Evolutionary conservation across 1,140 invertebrate genomes (phyloP).

Genomic region (Vanessa atalanta): DNA sequence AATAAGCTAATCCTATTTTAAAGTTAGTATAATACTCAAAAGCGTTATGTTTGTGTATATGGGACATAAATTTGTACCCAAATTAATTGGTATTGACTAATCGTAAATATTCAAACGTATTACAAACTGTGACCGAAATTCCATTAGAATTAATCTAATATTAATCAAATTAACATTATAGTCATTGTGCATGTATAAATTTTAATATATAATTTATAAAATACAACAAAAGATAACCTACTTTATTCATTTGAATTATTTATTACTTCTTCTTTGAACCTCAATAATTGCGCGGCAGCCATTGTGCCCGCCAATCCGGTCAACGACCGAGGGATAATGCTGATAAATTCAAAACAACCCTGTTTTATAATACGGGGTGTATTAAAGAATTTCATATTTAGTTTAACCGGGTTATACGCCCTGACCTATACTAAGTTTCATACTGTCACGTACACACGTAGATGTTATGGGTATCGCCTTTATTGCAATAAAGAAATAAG

Average conservation of each 20-base stretch:
- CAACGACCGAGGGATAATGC: slow-evolving; percentile 10
- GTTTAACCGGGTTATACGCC: slow-evolving; percentile 15
- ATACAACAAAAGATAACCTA: slow-evolving; percentile 6
- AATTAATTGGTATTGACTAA: too few relatives aligned
- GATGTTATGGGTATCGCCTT: not conserved
- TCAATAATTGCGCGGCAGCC: not conserved
- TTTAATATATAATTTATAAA: not conserved
- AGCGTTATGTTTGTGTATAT: too few relatives aligned
- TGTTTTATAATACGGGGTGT: not conserved
- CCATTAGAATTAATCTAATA: too few relatives aligned
- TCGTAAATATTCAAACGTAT: too few relatives aligned
- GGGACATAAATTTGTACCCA: too few relatives aligned
- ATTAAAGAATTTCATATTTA: not conserved
- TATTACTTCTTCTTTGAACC: slow-evolving; percentile 3
- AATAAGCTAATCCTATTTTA: too few relatives aligned
- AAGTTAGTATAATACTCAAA: too few relatives aligned
- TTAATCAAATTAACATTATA: not conserved
- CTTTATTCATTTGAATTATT: slow-evolving; percentile 7
- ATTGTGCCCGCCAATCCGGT: slow-evolving; percentile 13
- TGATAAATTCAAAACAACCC: slow-evolving; percentile 7
- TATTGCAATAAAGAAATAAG: not conserved
- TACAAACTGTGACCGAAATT: too few relatives aligned
- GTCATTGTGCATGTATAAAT: too few relatives aligned
- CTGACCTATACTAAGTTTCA: slow-evolving; percentile 23
- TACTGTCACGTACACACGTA: slow-evolving; percentile 17